phyloP scores from a whole-genome alignment of 2,888 invertebrate species.

The Eubasilissa splendida region DNA sequence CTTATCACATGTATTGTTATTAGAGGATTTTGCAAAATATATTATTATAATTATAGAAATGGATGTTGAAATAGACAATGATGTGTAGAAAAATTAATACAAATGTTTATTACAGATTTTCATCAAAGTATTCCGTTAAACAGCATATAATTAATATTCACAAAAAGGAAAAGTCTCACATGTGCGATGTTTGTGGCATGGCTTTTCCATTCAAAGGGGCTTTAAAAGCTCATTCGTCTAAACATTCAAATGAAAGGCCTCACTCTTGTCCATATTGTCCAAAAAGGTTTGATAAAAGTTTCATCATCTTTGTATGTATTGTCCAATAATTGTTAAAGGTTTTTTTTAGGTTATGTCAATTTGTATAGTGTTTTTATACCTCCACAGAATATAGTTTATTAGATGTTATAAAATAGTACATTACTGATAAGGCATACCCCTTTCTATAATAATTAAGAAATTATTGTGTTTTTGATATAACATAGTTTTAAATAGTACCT shows the following conservation, averaged over 20 bases:
- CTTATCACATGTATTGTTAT: no score
- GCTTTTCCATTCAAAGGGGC: conserved; percentile 48
- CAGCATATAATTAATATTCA: conserved; percentile 47
- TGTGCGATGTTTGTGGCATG: conserved; percentile 51
- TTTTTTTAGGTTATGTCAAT: no score
- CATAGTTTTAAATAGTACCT: no score
- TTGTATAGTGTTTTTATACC: no score
- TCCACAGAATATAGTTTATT: no score
- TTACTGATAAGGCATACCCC: no score
- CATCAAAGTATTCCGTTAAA: conserved; percentile 15
- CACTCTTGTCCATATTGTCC: conserved; percentile 44
- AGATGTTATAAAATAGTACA: no score
- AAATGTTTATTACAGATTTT: conserved; percentile 1
- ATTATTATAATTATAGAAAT: no score
- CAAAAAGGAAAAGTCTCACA: conserved; percentile 41
- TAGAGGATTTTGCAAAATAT: not conserved
- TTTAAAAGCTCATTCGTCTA: conserved; percentile 43
- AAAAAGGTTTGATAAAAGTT: conserved; percentile 42
- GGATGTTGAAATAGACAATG: not conserved
- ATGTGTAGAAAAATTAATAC: not conserved
- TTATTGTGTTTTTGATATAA: no score
- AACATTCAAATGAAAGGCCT: conserved; percentile 45
- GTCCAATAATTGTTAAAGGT: not conserved
- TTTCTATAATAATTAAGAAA: no score
- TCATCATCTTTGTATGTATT: not conserved